phyloP scores from a whole-genome alignment of 2,113 vertebrate genomes.

The Anser cygnoides region DNA sequence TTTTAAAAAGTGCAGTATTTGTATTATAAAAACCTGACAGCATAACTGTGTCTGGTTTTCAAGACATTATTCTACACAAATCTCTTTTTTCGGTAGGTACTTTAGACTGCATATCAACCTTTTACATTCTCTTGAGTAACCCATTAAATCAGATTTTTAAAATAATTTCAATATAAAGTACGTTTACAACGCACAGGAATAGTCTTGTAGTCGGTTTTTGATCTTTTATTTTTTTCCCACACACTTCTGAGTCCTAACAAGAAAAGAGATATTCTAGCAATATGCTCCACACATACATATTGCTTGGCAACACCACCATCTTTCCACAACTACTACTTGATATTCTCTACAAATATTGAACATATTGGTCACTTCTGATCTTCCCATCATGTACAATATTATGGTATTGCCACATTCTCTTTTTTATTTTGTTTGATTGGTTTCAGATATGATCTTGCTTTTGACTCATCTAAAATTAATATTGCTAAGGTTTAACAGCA shows the following conservation, averaged over 20 bases:
- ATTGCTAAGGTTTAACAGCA: not conserved
- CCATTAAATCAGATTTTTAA: not conserved
- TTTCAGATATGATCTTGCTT: not conserved
- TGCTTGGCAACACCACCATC: not conserved
- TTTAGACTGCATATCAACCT: not conserved
- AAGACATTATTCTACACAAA: not conserved
- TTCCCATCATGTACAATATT: not conserved
- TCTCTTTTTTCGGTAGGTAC: not conserved
- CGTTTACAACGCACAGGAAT: not conserved
- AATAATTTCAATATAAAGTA: not conserved
- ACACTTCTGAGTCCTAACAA: not conserved
- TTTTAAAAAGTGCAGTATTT: not conserved
- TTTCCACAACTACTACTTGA: not conserved
- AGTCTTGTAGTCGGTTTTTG: not conserved
- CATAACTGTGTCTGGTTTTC: not conserved
- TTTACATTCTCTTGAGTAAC: not conserved
- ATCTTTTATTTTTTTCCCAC: not conserved
- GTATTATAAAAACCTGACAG: not conserved
- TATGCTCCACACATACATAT: rapidly evolving
- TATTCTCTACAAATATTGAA: not conserved
- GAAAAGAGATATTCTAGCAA: not conserved
- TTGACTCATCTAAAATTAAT: not conserved
- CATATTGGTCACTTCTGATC: not conserved
- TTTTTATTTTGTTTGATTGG: not conserved
- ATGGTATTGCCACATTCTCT: not conserved